Conservation (phyloP, 2,113 vertebrate genomes). For the Indicator indicator region DNA sequence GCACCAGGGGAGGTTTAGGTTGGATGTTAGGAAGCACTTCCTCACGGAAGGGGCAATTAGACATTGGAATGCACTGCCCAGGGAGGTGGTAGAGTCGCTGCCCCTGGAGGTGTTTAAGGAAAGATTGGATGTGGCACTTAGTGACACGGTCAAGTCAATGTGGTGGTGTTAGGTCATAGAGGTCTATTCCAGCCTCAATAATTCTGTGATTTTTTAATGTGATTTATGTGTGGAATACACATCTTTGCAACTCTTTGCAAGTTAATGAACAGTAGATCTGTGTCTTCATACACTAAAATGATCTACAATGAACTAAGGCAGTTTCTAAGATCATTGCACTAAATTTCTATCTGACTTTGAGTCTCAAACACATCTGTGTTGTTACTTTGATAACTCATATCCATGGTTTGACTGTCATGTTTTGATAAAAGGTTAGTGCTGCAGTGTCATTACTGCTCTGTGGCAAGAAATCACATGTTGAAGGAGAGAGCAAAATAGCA, state of each 20-base stretch:
- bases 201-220: neutral
- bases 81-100: too few relatives aligned
- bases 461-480: neutral
- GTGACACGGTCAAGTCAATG: too few relatives aligned
- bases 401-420: neutral
- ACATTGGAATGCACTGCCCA: too few relatives aligned
- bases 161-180: too few relatives aligned
- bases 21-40: too few relatives aligned
- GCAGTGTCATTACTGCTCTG: neutral
- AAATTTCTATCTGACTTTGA: neutral
- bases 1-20: too few relatives aligned
- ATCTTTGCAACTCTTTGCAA: neutral
- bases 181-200: too few relatives aligned
- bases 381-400: neutral
- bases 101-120: too few relatives aligned
- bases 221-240: neutral
- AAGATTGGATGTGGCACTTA: too few relatives aligned
- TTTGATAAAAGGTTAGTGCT: conserved; percentile 10
- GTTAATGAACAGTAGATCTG: neutral
- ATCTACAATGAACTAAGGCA: neutral
- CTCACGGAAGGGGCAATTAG: too few relatives aligned
- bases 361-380: neutral
- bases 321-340: neutral
- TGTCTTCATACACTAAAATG: neutral
- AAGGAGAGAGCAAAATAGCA: conserved; percentile 11